Conservation (phyloP, 53 echinoderm and acorn worm species). For the Temnopleurus reevesii region DNA sequence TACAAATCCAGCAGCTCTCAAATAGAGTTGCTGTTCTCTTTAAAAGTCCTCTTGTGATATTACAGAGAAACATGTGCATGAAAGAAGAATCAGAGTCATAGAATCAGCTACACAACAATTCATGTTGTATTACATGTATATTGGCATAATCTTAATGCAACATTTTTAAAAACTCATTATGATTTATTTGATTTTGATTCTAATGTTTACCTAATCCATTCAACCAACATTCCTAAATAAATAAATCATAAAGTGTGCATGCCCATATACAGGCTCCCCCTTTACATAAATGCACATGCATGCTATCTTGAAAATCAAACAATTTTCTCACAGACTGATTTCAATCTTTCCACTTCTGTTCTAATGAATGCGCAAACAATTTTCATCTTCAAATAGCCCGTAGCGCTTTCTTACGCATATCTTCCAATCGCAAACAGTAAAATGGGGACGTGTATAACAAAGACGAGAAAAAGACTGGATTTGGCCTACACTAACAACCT, state of each 20-base stretch:
- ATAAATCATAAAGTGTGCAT: neutral
- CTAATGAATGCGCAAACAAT: conserved; percentile 27
- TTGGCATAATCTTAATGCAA: no score
- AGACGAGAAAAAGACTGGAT: neutral
- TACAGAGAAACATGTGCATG: no score
- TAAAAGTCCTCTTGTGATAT: no score
- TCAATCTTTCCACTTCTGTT: conserved; percentile 7
- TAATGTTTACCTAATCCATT: neutral
- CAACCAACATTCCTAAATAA: neutral
- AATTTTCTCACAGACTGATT: neutral
- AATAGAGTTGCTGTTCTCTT: no score
- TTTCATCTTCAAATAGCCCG: conserved; percentile 21
- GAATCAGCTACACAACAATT: no score
- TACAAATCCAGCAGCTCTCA: no score
- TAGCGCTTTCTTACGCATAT: neutral
- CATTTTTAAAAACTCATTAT: no score
- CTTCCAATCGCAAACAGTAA: conserved; percentile 1
- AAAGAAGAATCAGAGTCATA: no score
- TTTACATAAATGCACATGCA: neutral
- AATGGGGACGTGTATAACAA: neutral
- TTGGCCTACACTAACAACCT: no score
- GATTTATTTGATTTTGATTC: no score
- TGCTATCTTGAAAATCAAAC: neutral
- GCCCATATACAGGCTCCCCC: neutral
- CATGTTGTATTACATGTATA: no score